phyloP scores from a whole-genome alignment of 2,797 vertebrate species.

The Danio albolineatus region DNA sequence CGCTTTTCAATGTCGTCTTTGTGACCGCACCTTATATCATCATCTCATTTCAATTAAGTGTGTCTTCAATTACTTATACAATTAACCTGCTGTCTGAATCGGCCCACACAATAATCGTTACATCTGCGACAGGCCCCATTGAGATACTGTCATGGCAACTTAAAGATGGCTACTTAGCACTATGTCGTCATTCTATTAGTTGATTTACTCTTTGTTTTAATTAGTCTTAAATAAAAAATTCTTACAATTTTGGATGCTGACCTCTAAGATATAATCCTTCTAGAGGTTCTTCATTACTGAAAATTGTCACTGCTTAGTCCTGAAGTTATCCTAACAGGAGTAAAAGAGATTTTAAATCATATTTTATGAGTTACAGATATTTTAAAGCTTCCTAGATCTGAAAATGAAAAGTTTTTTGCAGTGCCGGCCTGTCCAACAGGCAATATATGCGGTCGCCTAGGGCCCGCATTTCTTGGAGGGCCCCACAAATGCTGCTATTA shows the following conservation, averaged over 20 bases:
- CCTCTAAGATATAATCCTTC: not conserved
- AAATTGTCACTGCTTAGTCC: not conserved
- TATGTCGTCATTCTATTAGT: not conserved
- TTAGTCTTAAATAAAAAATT: not conserved
- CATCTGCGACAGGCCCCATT: conserved; percentile 70
- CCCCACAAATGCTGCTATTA: too few relatives aligned
- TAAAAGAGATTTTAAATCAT: too few relatives aligned
- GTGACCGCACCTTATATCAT: conserved; percentile 67
- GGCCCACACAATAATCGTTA: conserved; percentile 62
- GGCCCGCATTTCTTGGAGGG: too few relatives aligned
- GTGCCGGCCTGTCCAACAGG: too few relatives aligned
- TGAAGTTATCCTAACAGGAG: too few relatives aligned
- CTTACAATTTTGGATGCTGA: not conserved
- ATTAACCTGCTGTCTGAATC: conserved; percentile 78
- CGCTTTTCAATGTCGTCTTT: conserved; percentile 74
- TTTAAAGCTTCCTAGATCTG: too few relatives aligned
- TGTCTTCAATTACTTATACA: conserved; percentile 77
- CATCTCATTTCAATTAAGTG: conserved; percentile 79
- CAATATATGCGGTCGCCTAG: too few relatives aligned
- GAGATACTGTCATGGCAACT: conserved; percentile 45
- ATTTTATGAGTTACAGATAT: too few relatives aligned
- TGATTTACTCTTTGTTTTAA: not conserved
- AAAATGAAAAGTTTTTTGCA: too few relatives aligned
- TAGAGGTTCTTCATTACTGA: not conserved
- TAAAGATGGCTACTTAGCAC: conserved; percentile 21